Evolutionary conservation across 2,113 vertebrate species (phyloP), one percentile per base, ranked within the genome.

Genomic region (Thomomys bottae): DNA sequence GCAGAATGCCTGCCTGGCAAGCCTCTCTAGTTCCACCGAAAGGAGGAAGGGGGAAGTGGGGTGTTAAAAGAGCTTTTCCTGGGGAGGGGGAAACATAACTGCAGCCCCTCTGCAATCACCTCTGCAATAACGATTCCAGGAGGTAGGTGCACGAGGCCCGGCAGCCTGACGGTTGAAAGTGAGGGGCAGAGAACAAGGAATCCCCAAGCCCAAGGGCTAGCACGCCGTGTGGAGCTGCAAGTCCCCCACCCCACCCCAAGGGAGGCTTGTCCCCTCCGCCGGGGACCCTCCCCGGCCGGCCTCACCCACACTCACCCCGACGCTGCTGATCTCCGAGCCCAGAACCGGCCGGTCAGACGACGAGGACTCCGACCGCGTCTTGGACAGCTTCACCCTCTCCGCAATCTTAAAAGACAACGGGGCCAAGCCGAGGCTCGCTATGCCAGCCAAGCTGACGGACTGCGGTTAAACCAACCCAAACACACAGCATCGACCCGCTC

Each of bases 281-380:
- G 15, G 4, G 63, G 76, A 0, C 9, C 30, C 34, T 30, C 11
- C 61, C 34, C 32, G 38, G 21, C 20, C 40, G 5, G 8, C 38
- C 24, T 78, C 5, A 3, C 2, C 10, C 28, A 85, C 75, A 96
- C 98, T 98, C 94, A 99, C 98, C 97, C 98, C 98, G 57, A 99
- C 98, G 96, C 98, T 99, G 97, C 98, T 99, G 97, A 99, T 99
- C 96, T 99, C 98, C 66, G 98, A 99, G 93, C 98, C 98, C 95
- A 98, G 98, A 73, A 98, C 97, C 21, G 98, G 98, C 87, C 98
- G 98, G 82, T 99, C 98, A 26, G 98, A 98, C 0, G 98, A 98
- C 0, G 98, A 98, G 2, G 98, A 98, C 75, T 99, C 98, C 0
- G 98, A 98, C 94, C 98, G 98, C 12, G 98, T 99, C 96, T 99